Evolutionary conservation across 2,113 vertebrate genomes (phyloP).

Genomic region (Gymnocephalus cernua): DNA sequence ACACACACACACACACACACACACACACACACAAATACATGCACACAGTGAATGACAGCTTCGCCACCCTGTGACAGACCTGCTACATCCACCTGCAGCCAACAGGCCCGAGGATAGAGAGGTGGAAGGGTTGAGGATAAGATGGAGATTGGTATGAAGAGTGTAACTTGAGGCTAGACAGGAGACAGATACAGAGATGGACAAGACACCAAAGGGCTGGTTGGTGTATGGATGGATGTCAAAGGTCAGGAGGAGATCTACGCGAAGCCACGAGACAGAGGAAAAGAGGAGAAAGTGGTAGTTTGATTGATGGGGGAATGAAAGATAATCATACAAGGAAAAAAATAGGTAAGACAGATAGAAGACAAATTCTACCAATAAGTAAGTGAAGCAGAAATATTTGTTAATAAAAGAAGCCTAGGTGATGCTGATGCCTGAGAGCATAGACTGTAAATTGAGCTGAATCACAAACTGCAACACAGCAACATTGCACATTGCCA

Average conservation of each 20-base stretch:
- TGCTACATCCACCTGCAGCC: slow-evolving; percentile 63
- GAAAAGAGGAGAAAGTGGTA: background rate
- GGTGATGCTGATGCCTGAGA: background rate
- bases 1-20: slow-evolving; percentile 24
- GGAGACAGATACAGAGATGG: slow-evolving; percentile 70
- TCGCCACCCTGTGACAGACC: slow-evolving; percentile 58
- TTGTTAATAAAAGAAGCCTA: background rate
- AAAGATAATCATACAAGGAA: background rate
- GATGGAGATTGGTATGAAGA: slow-evolving; percentile 41
- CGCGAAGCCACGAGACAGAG: slow-evolving; percentile 47
- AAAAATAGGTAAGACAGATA: background rate
- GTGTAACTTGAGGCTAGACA: slow-evolving; percentile 54
- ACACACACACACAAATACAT: slow-evolving; percentile 21
- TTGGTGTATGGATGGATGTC: slow-evolving; percentile 46
- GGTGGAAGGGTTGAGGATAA: slow-evolving; percentile 44
- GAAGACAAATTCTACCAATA: background rate
- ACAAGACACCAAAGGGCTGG: slow-evolving; percentile 76
- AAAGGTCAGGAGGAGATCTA: slow-evolving; percentile 47
- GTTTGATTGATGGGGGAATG: background rate
- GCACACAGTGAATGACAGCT: slow-evolving; percentile 66
- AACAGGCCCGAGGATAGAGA: slow-evolving; percentile 60
- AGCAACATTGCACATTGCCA: background rate
- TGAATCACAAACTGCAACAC: background rate
- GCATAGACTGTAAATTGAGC: background rate
- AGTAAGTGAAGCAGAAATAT: background rate